Evolutionary conservation across 2,888 invertebrate genomes (phyloP), one percentile per base, ranked within the genome.

Genomic region (Saturnia japonica): DNA sequence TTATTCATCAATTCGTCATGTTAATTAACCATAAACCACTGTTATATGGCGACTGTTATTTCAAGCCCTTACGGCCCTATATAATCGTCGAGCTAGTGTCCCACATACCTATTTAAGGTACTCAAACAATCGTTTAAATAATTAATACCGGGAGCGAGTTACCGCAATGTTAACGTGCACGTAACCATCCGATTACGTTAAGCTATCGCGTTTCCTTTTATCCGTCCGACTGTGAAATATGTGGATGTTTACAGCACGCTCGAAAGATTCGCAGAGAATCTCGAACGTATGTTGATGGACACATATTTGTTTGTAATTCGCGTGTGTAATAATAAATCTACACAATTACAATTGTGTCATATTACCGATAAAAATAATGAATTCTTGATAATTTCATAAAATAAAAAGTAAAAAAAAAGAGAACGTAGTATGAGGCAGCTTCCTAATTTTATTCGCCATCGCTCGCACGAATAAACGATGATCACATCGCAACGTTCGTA

Each of bases 151-250:
- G 54, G 71, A 79, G 75, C 74, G 74, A 74, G 70, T 69, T 67
- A 69, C 43, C n/a, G 68, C 71, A 72, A 60, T 43, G 66, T 60
- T 34, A 67, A 54, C 34, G 25, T 60, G 69, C 64, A 76, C 74
- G 74, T 74, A 73, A 77, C 72, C 72, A 72, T 73, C n/a, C 74
- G 76, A 78, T 80, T 81, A 79, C 74, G 76, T 77, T 72, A 69
- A 70, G 71, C 68, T 77, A 76, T 76, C 74, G 73, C 68, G 75
- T 79, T 80, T 78, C 79, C 79, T 77, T 74, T 75, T 74, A 75
- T 75, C 76, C 74, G 72, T 73, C 75, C 75, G 73, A 76, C 76
- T 78, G 77, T 78, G 72, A 43, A 68, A 19, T 62, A 60, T 22
- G 54, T 57, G 40, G 75, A 77, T 80, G 78, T 80, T 78, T 76